Evolutionary conservation across 1,140 invertebrate genomes (phyloP), one percentile per base, ranked within the genome.

Genomic region (Micrasema longulum): DNA sequence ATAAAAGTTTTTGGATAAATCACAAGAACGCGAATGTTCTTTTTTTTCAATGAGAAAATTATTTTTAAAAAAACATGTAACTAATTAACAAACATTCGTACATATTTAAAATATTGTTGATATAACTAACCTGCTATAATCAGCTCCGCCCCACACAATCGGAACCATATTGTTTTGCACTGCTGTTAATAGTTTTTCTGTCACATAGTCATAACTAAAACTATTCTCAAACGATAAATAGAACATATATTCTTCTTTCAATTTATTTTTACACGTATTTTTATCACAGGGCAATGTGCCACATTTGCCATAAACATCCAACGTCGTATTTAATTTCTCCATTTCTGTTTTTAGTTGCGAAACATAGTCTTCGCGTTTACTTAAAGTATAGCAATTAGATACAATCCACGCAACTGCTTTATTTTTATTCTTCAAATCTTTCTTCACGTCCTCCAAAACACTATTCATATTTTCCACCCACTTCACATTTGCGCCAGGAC

Each of bases 141-240:
- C 18, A 4, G 73, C 52, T 26, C 69, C 73, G 6, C 73, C 73
- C 55, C 57, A 71, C 1, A 75, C 73, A n/a, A 75, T 72, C 4
- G 73, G 73, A 9, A 75, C 73, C 1, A 47, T 57, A n/a, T 62
- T 36, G 23, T 75, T 22, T 48, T 57, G 62, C 55, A 69, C 45
- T 9, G 73, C 62, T 12, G 35, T 47, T 14, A 75, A 36, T 35
- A 75, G 60, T 36, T 75, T 71, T 76, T 91, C 89, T 0, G 89
- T 90, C 1, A 90, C 84, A 76, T 90, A 91, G 79, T 90, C 89
- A 43, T 83, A 80, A 76, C 84, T 85, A 0, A 87, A 66, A 18
- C 87, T 82, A 77, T 92, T 92, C 77, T 92, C 91, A 70, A 92
- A 91, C 0, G 91, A 85, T 22, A 92, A 80, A 79, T 92, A 92